Evolutionary conservation across 2,113 vertebrate species (phyloP), one percentile per base, ranked within the genome.

Genomic region (Scytalopus superciliaris): DNA sequence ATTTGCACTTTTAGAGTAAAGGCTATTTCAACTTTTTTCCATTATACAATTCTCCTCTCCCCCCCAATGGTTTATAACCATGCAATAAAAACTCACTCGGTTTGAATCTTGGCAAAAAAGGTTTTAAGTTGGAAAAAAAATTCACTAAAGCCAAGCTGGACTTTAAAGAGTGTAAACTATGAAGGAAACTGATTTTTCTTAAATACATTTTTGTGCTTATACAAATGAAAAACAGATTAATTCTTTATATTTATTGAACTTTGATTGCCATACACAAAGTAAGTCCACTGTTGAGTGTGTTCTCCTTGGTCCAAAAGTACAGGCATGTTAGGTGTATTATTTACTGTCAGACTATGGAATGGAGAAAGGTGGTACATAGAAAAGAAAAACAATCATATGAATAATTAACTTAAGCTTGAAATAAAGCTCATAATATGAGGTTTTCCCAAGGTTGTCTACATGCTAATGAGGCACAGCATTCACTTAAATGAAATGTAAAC

Each of bases 1-100:
- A 73, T 94, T 95, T 94, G 52, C 68, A 83, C 77, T 91, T 80
- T 56, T 52, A 56, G 67, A 96, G 75, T 66, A 72, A 93, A 85
- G 52, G 47, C n/a, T 86, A 92, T 93, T 93, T 92, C 90, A 91
- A 82, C 19, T 57, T 97, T 94, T 95, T 97, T 97, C 96, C 94
- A 97, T 95, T 91, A 92, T 96, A 93, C 95, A 96, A 95, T 92
- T 87, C 78, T 87, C 66, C 47, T 19, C 40, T 8, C 45, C 18
- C 9, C 57, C 56, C 40, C 84, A 87, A 68, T 63, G 76, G 59
- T 79, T 96, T 97, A 44, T 94, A 91, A 77, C 60, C 28, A 24
- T n/a, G 80, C 89, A 88, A 80, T 95, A 97, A 97, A 97, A 97
- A 92, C 28, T 87, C 60, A 66, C 66, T 91, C 79, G 27, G 91